phyloP scores from a whole-genome alignment of 2,888 invertebrate genomes.

The Dione vanillae region DNA sequence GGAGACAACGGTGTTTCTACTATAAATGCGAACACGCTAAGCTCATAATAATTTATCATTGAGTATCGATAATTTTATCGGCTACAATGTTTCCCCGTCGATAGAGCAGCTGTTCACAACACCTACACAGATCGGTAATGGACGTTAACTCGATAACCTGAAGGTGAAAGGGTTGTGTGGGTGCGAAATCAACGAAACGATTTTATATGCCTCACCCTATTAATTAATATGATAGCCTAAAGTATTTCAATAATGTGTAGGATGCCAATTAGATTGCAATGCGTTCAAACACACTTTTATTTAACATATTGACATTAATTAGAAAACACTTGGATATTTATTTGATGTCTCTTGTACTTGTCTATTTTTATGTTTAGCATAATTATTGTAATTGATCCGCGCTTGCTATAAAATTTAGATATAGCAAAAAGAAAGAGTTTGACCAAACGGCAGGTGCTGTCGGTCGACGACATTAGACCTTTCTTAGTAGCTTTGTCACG shows the following conservation, averaged over 20 bases:
- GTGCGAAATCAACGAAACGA: conserved; percentile 47
- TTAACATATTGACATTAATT: background rate
- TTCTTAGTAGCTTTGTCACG: conserved; percentile 66
- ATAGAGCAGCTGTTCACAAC: conserved; percentile 53
- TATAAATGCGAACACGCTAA: conserved; percentile 28
- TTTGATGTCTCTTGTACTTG: background rate
- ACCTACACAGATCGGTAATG: conserved; percentile 57
- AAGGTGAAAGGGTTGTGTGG: conserved; percentile 45
- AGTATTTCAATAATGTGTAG: conserved; percentile 20
- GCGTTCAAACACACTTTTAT: background rate
- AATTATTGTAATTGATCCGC: background rate
- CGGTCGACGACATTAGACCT: conserved; percentile 79
- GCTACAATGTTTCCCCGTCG: conserved; percentile 52
- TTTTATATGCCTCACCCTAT: conserved; percentile 51
- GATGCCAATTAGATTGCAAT: background rate
- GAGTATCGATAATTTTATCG: conserved; percentile 49
- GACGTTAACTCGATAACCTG: conserved; percentile 57
- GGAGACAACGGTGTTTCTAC: conserved; percentile 21
- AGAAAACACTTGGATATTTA: background rate
- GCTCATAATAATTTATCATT: conserved; percentile 48
- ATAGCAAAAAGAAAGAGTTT: conserved; percentile 35
- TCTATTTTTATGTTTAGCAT: background rate
- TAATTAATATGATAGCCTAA: conserved; percentile 48
- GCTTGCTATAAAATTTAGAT: background rate
- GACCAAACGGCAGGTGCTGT: conserved; percentile 64